Evolutionary conservation across 1,140 invertebrate genomes (phyloP).

Genomic region (Holotrichia oblita): DNA sequence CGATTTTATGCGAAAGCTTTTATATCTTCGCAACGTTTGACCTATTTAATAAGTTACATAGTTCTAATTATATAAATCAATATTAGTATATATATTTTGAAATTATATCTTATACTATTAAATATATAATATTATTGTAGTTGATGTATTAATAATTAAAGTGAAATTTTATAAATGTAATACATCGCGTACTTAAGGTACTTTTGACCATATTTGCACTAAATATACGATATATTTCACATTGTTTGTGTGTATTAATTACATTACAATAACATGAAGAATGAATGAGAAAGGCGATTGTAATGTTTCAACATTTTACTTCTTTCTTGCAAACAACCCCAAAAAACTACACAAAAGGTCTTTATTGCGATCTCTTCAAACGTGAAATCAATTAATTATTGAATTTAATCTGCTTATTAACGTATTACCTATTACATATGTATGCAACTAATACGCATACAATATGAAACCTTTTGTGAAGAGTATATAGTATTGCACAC

Average conservation of each 20-base stretch:
- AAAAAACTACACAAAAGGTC: too few species aligned
- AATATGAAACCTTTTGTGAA: too few species aligned
- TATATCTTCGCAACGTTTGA: neutral
- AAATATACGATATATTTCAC: neutral
- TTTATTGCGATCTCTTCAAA: too few species aligned
- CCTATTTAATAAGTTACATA: neutral
- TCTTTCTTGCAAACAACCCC: too few species aligned
- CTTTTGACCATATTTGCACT: neutral
- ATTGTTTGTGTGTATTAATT: neutral
- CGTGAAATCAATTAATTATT: too few species aligned
- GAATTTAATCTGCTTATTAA: too few species aligned
- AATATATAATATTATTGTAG: neutral
- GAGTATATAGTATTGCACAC: too few species aligned
- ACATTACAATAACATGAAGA: too few species aligned
- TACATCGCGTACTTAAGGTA: neutral
- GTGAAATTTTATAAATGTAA: constrained; percentile 20
- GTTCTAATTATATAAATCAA: neutral
- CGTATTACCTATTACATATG: too few species aligned
- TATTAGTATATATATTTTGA: constrained; percentile 2
- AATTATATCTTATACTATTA: neutral
- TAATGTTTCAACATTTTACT: neutral
- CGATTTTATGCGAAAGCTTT: constrained; percentile 3
- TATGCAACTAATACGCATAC: too few species aligned
- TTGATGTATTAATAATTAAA: neutral
- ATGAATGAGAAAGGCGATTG: too few species aligned